These are phyloP conservation scores for Uropsilus gracilis DNA, from an alignment of 2,113 vertebrate genomes.

Conservation along the genomic window DNA sequence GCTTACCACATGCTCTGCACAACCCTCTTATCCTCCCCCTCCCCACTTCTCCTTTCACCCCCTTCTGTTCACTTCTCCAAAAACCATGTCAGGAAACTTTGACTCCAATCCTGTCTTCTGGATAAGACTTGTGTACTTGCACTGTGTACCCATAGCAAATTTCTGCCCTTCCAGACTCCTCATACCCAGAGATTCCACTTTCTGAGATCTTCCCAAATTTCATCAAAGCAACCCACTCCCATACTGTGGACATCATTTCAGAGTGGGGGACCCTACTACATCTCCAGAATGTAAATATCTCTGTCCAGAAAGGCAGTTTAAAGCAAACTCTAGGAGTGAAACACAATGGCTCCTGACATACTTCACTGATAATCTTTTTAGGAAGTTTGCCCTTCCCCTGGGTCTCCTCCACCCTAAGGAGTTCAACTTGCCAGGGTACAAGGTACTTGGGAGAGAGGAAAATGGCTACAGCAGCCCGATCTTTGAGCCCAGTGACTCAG, in stretches of 20 bases:
- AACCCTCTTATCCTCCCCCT: not conserved
- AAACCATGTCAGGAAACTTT: not conserved
- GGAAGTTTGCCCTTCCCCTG: not conserved
- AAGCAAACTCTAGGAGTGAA: not conserved
- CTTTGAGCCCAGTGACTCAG: not conserved
- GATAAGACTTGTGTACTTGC: not conserved
- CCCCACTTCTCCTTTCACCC: not conserved
- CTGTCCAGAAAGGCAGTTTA: not conserved
- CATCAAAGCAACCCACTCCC: not conserved
- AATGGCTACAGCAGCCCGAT: accelerated
- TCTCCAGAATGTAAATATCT: not conserved
- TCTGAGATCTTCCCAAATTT: not conserved
- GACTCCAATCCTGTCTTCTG: not conserved
- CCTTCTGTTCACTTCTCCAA: not conserved
- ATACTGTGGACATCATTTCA: not conserved
- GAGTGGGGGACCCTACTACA: not conserved
- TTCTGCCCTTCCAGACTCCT: not conserved
- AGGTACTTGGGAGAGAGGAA: not conserved
- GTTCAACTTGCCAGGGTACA: not conserved
- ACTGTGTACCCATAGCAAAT: not conserved
- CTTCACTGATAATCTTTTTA: not conserved
- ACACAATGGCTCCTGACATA: not conserved
- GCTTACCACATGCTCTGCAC: not conserved
- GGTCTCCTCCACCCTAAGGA: not conserved
- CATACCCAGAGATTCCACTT: not conserved